These are phyloP conservation scores for Pterostichus niger DNA, from an alignment of 2,888 invertebrate genomes.

Conservation along the genomic window DNA sequence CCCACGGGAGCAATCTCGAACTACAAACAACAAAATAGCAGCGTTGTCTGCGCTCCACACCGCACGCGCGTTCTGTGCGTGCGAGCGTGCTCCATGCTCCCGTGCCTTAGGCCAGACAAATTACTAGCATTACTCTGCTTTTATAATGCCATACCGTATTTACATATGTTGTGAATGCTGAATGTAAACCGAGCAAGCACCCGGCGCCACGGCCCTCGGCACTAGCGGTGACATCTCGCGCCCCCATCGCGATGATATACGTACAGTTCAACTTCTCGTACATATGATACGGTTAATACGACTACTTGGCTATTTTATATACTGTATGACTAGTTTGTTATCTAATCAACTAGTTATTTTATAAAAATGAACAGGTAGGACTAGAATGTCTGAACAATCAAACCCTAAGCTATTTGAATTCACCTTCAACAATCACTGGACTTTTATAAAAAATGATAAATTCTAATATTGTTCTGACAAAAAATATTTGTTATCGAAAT, in stretches of 20 bases:
- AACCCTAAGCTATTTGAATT: no score
- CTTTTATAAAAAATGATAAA: no score
- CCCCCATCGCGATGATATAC: background rate
- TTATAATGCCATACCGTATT: constrained; percentile 65
- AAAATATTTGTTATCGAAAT: no score
- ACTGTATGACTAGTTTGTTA: no score
- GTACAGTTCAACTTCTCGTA: background rate
- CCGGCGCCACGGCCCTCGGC: background rate
- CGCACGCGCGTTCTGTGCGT: background rate
- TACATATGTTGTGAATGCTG: constrained; percentile 64
- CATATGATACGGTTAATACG: no score
- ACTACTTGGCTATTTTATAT: no score
- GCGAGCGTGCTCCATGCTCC: background rate
- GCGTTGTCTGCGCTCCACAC: constrained; percentile 27
- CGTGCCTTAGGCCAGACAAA: constrained; percentile 62
- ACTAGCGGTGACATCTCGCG: background rate
- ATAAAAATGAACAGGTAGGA: no score
- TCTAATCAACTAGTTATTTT: no score
- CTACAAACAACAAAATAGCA: constrained; percentile 64
- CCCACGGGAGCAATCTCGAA: constrained; percentile 61
- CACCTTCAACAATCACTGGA: no score
- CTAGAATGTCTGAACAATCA: no score
- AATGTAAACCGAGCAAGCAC: constrained; percentile 50
- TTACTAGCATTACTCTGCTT: constrained; percentile 63
- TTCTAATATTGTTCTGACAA: no score